Percentiles rank a stretch among this genome's conserved stretches.
Evolutionary conservation across 2,113 vertebrate species (phyloP).

Genomic region (Porphyrio hochstetteri): DNA sequence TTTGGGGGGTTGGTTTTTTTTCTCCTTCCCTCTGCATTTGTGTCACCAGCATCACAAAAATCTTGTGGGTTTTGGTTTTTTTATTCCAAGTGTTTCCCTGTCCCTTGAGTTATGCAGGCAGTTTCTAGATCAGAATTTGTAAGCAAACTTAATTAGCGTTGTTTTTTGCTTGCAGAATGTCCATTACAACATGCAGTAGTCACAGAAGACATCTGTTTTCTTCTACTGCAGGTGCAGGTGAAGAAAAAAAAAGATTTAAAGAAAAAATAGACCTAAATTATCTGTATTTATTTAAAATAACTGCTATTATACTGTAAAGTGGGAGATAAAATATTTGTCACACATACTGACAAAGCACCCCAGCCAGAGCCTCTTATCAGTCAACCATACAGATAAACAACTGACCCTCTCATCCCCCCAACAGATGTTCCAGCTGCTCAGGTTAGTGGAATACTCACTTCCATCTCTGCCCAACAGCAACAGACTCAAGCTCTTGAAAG

Average conservation of each 20-base stretch:
- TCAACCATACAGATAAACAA: background rate
- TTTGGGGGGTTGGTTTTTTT: no score
- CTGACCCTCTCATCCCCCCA: background rate
- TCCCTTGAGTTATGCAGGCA: background rate
- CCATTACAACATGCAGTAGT: background rate
- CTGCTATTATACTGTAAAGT: background rate
- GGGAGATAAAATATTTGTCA: slow-evolving; percentile 4
- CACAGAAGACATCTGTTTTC: background rate
- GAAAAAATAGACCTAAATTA: background rate
- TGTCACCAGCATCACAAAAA: background rate
- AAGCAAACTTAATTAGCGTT: background rate
- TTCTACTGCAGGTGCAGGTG: background rate
- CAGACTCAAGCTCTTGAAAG: slow-evolving; percentile 20
- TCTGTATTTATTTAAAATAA: background rate
- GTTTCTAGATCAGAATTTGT: background rate
- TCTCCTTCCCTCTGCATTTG: background rate
- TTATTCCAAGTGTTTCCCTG: background rate
- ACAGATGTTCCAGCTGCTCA: slow-evolving; percentile 48
- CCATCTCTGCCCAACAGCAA: background rate
- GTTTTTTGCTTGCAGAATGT: background rate
- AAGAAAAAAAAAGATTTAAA: background rate
- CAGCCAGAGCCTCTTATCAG: background rate
- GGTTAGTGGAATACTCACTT: background rate
- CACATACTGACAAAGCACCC: background rate
- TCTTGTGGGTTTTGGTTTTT: background rate